These are phyloP conservation scores for Drosophila macrothrix DNA, from an alignment of 2,888 invertebrate species.

Conservation along the genomic window DNA sequence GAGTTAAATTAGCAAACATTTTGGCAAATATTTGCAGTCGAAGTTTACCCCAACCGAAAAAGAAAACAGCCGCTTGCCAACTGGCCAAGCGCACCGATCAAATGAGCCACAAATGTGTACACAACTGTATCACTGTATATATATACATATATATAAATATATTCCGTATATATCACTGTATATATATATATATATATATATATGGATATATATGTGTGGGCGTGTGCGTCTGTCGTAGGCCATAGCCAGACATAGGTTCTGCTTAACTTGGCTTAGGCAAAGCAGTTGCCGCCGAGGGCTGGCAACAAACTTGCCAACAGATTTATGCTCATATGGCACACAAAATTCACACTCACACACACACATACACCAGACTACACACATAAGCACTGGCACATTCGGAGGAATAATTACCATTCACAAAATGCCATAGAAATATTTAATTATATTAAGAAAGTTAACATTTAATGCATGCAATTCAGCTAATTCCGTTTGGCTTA, in stretches of 20 bases:
- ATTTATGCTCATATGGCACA: slow-evolving; percentile 33
- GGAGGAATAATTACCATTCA: background rate
- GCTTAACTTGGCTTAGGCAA: slow-evolving; percentile 13
- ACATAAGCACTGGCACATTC: background rate
- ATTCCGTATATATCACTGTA: background rate
- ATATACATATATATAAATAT: slow-evolving; percentile 3
- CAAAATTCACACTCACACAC: background rate
- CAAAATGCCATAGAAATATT: slow-evolving; percentile 24
- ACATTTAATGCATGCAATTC: slow-evolving; percentile 26
- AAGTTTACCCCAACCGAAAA: slow-evolving; percentile 1
- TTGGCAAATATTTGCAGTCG: slow-evolving; percentile 69
- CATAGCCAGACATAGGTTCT: slow-evolving; percentile 15
- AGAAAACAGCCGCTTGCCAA: slow-evolving; percentile 48
- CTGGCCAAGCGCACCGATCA: slow-evolving; percentile 74
- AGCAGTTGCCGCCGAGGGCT: slow-evolving; percentile 25
- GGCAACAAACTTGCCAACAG: slow-evolving; percentile 58
- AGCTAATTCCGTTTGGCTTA: slow-evolving; percentile 11
- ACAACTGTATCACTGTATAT: slow-evolving; percentile 50
- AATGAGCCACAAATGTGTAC: slow-evolving; percentile 77
- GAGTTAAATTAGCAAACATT: slow-evolving; percentile 78
- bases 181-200: background rate
- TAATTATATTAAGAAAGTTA: slow-evolving; percentile 33
- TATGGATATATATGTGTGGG: slow-evolving; percentile 5
- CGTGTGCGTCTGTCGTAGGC: slow-evolving; percentile 16
- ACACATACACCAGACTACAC: background rate